These are phyloP conservation scores for Euwallacea fornicatus DNA, from an alignment of 1,140 invertebrate species.

Conservation along the genomic window DNA sequence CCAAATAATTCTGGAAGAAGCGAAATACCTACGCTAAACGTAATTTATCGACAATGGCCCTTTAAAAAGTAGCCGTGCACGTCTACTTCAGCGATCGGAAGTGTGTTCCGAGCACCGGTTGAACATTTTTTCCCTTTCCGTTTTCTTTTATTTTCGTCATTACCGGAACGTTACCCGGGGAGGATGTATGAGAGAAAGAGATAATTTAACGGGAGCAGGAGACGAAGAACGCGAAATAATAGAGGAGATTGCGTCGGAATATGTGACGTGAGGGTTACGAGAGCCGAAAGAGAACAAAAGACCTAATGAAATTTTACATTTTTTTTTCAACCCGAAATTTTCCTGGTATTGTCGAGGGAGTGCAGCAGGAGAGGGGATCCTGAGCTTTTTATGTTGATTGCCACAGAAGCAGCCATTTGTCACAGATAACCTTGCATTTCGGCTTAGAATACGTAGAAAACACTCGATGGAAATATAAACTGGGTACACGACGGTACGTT, in stretches of 20 bases:
- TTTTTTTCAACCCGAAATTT: slow-evolving; percentile 12
- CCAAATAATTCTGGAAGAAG: not conserved
- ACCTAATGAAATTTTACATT: slow-evolving; percentile 33
- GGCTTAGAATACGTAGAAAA: too few relatives aligned
- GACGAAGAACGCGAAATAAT: slow-evolving; percentile 32
- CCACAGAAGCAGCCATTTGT: too few relatives aligned
- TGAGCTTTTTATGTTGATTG: too few relatives aligned
- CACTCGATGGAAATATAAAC: too few relatives aligned
- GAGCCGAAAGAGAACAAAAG: slow-evolving; percentile 24
- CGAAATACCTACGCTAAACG: not conserved
- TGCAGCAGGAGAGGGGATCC: too few relatives aligned
- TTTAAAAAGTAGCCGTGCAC: slow-evolving; percentile 23
- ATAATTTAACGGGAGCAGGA: slow-evolving; percentile 33
- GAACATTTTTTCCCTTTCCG: slow-evolving; percentile 30
- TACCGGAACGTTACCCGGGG: slow-evolving; percentile 27
- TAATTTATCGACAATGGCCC: slow-evolving; percentile 23
- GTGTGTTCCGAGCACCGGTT: slow-evolving; percentile 26
- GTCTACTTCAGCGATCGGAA: slow-evolving; percentile 26
- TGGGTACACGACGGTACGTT: not conserved
- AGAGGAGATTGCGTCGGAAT: slow-evolving; percentile 26
- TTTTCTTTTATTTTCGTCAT: slow-evolving; percentile 35
- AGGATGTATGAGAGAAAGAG: slow-evolving; percentile 28
- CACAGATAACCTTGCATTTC: too few relatives aligned
- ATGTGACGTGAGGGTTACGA: slow-evolving; percentile 13
- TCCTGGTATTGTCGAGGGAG: slow-evolving; percentile 6